These are phyloP conservation scores for Piliocolobus tephrosceles DNA, from an alignment of 2,113 vertebrate species.

Conservation along the genomic window DNA sequence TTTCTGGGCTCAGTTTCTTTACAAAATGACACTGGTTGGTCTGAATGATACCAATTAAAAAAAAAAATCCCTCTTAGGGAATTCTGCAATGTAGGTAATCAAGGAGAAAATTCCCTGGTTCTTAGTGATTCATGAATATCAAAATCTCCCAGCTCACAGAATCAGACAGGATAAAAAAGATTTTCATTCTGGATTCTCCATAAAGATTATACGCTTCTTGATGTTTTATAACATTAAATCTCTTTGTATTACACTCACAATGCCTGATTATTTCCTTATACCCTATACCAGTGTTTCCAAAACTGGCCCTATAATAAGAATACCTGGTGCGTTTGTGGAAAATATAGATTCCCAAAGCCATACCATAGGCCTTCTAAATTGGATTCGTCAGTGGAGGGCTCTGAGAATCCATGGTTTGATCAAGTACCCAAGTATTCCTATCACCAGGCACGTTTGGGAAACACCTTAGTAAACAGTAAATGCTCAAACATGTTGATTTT, in stretches of 20 bases:
- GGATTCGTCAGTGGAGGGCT: no score
- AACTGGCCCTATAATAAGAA: neutral
- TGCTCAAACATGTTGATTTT: no score
- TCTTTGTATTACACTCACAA: no score
- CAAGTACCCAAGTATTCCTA: neutral
- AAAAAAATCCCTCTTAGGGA: neutral
- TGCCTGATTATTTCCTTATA: no score
- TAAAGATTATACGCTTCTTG: no score
- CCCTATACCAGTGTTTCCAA: neutral
- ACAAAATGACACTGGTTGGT: neutral
- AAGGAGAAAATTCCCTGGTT: neutral
- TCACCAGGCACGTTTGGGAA: neutral
- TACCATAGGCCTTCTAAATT: no score
- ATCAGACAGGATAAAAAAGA: neutral
- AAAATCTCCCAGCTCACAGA: neutral
- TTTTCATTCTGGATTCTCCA: neutral
- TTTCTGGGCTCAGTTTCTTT: neutral
- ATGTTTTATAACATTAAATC: no score
- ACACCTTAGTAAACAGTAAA: neutral
- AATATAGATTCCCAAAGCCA: neutral
- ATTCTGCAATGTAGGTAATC: neutral
- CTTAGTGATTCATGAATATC: neutral
- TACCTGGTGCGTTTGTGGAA: neutral
- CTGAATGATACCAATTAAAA: neutral
- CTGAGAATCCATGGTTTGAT: neutral